Base-by-base conservation (phyloP, 2,113 vertebrate genomes). In the Petroica traversi region DNA sequence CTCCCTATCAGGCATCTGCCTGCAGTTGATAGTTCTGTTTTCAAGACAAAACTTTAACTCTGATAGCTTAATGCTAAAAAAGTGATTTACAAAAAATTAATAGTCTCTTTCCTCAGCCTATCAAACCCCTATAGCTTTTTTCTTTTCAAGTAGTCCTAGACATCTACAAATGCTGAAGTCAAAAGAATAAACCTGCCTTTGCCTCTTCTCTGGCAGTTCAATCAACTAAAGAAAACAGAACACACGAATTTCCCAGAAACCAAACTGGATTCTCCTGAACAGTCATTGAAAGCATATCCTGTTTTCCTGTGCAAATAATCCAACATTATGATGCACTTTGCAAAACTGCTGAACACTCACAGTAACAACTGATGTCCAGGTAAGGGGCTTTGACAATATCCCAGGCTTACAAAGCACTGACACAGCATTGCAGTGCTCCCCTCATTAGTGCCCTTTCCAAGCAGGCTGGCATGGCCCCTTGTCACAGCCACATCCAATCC, bases 291-390 rank as follows among this genome's bases (percentile, higher is more conserved):
- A 92, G 26, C 8, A 46, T 41, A 52, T 38, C 14, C 16, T 8
- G 11, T 91, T 55, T 54, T 73, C 51, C 34, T 36, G 13, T 3
- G 17, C 48, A 66, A 93, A 59, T 7, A 74, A 63, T 63, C 58
- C 0, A 0, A 74, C 11, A 14, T 48, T 38, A n/a, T 6, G 5
- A 57, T 25, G 14, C 0, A 2, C 19, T 77, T 58, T 38, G 33
- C 33, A 86, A 71, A 85, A 64, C 33, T 67, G 40, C 26, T 75
- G 24, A 88, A 76, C 8, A 7, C 28, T 79, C 4, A 2, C 25
- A 49, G 34, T 23, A 49, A 63, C 22, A 78, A 38, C 5, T n/a
- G 36, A 48, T 2, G 0, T 45, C 67, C 24, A 41, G 31, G 52
- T 75, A 28, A 59, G 2, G 4, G 11, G 43, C 11, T 67, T 51